Percentiles rank a stretch among this genome's conserved stretches.
Evolutionary conservation across 2,797 vertebrate species (phyloP).

Genomic region (Crocodylus rhombifer): DNA sequence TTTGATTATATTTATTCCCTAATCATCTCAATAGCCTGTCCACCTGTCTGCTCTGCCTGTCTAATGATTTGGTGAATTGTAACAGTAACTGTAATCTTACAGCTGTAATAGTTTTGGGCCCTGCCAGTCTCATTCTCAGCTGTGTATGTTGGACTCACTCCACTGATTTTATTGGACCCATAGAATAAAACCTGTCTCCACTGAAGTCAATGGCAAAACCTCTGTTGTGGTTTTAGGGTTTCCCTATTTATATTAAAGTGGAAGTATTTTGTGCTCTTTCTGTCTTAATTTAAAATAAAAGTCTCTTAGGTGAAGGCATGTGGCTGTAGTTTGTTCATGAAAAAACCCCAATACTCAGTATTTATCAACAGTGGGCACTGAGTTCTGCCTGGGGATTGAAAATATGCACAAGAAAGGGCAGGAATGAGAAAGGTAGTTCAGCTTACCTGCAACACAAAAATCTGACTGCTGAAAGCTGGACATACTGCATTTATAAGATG

Average conservation of each 20-base stretch:
- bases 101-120: not conserved
- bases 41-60: not conserved
- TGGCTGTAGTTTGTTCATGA: not conserved
- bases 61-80: not conserved
- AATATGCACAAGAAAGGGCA: not conserved
- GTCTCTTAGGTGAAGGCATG: not conserved
- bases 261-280: not conserved
- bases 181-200: not conserved
- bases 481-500: not conserved
- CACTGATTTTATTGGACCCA: not conserved
- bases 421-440: not conserved
- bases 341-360: not conserved
- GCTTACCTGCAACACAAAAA: not conserved
- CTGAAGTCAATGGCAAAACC: not conserved
- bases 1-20: not conserved
- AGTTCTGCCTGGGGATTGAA: not conserved
- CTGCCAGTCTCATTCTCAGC: not conserved
- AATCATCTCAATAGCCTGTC: not conserved
- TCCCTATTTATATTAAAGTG: not conserved
- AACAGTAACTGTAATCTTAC: too few relatives aligned
- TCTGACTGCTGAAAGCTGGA: not conserved
- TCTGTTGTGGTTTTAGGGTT: not conserved
- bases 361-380: not conserved
- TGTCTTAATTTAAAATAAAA: not conserved
- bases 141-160: not conserved